phyloP scores from a whole-genome alignment of 2,113 vertebrate species.

The Ciconia maguari region DNA sequence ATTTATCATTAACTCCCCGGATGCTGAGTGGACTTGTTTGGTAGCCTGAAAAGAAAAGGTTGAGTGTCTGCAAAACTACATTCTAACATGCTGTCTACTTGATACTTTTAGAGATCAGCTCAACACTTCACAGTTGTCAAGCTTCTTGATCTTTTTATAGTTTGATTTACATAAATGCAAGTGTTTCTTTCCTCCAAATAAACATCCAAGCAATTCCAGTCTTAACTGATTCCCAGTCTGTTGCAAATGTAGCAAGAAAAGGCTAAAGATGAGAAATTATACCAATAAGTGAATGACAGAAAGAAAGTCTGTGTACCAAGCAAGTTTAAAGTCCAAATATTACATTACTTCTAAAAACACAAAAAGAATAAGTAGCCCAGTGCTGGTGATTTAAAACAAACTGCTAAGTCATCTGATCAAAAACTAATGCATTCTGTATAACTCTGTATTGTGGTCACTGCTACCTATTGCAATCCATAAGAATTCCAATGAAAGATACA shows the following conservation, averaged over 20 bases:
- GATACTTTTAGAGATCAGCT: slow-evolving; percentile 21
- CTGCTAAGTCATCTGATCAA: neutral
- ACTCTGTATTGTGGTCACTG: neutral
- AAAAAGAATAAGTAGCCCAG: neutral
- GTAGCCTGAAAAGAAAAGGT: neutral
- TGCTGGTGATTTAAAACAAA: neutral
- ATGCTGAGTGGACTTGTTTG: neutral
- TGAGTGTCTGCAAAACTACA: neutral
- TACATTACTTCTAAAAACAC: neutral
- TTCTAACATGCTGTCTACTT: neutral
- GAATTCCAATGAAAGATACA: neutral
- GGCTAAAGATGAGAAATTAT: neutral
- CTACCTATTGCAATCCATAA: neutral
- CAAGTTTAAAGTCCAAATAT: neutral
- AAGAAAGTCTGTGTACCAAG: neutral
- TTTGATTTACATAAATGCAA: slow-evolving; percentile 32
- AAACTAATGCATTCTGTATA: neutral
- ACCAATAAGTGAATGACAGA: neutral
- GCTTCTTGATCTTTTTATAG: slow-evolving; percentile 36
- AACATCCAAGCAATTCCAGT: neutral
- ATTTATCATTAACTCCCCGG: neutral
- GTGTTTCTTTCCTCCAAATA: slow-evolving; percentile 3
- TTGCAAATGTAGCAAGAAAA: neutral
- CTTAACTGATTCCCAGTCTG: neutral
- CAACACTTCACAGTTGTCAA: neutral